A percentile compares a stretch with the other conserved stretches of the same genome.
Conservation (phyloP, 2,888 invertebrate species). For the Dasypolia templi region DNA sequence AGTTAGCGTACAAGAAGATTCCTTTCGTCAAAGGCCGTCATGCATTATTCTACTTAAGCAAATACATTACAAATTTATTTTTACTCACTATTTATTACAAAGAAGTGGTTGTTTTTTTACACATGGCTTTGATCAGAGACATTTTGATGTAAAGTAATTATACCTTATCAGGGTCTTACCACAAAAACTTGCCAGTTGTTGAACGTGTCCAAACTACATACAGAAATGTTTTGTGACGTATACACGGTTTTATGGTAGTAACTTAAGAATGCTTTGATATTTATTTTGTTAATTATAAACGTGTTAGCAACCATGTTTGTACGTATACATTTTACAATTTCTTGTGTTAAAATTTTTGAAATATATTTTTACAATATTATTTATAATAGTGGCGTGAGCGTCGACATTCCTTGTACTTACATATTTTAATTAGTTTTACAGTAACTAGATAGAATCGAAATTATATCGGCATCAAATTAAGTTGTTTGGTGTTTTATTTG, state of each 20-base stretch:
- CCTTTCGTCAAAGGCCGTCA: background rate
- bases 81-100: background rate
- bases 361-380: constrained; percentile 23
- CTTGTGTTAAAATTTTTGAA: background rate
- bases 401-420: constrained; percentile 59
- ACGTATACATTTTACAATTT: background rate
- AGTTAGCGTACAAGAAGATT: background rate
- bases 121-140: background rate
- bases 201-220: background rate
- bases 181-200: background rate
- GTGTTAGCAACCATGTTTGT: background rate
- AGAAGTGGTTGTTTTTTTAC: background rate
- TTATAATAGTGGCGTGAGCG: constrained; percentile 4
- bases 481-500: constrained; percentile 10
- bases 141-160: constrained; percentile 15
- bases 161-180: background rate
- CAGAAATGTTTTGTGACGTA: background rate
- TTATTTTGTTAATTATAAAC: background rate
- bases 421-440: constrained; percentile 49
- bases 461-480: constrained; percentile 10
- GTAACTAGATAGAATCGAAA: constrained; percentile 23
- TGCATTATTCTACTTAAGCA: background rate
- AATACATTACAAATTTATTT: background rate
- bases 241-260: background rate
- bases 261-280: constrained; percentile 1